phyloP scores from a whole-genome alignment of 2,888 invertebrate genomes.

The Drosophila pseudotalamancana region DNA sequence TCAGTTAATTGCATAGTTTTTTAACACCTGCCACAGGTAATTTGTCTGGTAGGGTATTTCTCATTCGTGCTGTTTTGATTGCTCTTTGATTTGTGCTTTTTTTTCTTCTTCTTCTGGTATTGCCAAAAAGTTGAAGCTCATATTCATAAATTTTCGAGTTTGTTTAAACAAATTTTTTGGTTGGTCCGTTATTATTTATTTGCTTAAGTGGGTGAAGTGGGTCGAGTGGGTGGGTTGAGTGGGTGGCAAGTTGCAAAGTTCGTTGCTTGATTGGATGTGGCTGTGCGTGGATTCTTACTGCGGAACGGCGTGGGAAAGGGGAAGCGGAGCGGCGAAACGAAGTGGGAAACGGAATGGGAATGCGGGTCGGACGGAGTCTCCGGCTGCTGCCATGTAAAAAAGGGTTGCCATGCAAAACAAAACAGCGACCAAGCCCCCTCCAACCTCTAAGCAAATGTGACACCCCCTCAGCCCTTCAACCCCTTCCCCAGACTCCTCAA shows the following conservation, averaged over 20 bases:
- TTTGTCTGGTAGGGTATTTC: slow-evolving; percentile 17
- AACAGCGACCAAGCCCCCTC: slow-evolving; percentile 22
- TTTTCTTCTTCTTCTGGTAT: slow-evolving; percentile 3
- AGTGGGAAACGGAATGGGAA: too few species aligned
- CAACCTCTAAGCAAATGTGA: background rate
- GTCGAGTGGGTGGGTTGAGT: background rate
- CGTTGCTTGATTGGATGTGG: slow-evolving; percentile 70
- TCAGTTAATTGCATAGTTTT: background rate
- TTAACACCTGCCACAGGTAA: background rate
- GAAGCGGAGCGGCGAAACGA: too few species aligned
- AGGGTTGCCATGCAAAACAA: slow-evolving; percentile 74
- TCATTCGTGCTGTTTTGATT: background rate
- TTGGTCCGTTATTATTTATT: slow-evolving; percentile 73
- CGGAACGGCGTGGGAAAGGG: too few species aligned
- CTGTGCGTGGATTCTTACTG: slow-evolving; percentile 26
- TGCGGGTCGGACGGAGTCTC: too few species aligned
- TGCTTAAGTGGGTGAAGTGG: slow-evolving; percentile 55
- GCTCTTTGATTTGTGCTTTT: background rate
- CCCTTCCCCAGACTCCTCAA: background rate
- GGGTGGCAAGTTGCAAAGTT: slow-evolving; percentile 48
- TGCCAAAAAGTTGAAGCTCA: slow-evolving; percentile 56
- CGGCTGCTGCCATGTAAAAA: slow-evolving; percentile 66
- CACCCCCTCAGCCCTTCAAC: background rate
- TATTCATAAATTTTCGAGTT: slow-evolving; percentile 81
- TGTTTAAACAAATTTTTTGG: slow-evolving; percentile 74